Evolutionary conservation across 2,888 invertebrate species (phyloP).

Genomic region (Tetheella fluctuosa): DNA sequence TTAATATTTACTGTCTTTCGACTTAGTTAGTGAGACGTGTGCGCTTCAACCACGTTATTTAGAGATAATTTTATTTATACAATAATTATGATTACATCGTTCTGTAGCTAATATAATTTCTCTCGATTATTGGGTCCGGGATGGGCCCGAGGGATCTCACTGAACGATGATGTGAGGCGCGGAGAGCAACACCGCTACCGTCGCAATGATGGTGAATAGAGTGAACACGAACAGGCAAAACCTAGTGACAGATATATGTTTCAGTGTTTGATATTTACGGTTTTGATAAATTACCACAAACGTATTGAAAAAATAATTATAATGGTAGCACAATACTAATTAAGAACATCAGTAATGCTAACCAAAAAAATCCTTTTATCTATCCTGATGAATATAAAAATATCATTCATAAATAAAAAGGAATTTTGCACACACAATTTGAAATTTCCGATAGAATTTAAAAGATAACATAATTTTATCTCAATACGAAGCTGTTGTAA

Average conservation of each 20-base stretch:
- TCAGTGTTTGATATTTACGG: background rate
- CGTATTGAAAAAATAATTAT: background rate
- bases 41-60: constrained; percentile 78
- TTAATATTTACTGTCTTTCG: constrained; percentile 72
- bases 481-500: too few species aligned
- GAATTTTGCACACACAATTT: too few species aligned
- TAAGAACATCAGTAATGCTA: background rate
- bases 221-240: constrained; percentile 98
- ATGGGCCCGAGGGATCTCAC: constrained; percentile 70
- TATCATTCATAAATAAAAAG: too few species aligned
- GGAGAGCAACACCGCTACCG: constrained; percentile 94
- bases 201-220: constrained; percentile 96
- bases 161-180: constrained; percentile 98
- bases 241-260: constrained; percentile 72
- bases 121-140: constrained; percentile 53
- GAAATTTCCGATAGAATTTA: too few species aligned
- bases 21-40: constrained; percentile 72
- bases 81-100: constrained; percentile 53
- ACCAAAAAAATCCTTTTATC: too few species aligned
- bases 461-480: too few species aligned
- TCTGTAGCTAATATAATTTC: constrained; percentile 68
- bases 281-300: background rate
- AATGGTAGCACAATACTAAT: background rate
- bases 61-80: constrained; percentile 41
- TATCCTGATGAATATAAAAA: too few species aligned